These are phyloP conservation scores for Ichneumoninae sp. DNA, from an alignment of 2,888 invertebrate species.

Conservation along the genomic window DNA sequence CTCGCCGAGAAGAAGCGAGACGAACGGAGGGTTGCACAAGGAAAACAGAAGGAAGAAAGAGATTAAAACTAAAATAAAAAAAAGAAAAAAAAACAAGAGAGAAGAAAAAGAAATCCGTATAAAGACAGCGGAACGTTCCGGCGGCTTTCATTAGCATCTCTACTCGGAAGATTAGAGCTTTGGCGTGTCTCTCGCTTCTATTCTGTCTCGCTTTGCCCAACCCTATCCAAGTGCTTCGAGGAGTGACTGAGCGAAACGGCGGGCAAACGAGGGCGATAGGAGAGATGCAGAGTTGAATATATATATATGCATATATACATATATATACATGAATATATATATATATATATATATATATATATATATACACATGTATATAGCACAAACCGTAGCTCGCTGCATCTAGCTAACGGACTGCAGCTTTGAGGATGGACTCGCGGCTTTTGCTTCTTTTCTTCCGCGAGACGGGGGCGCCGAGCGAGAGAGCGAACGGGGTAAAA, in stretches of 20 bases:
- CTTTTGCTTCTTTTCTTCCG: slow-evolving; percentile 74
- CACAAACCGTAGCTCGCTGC: slow-evolving; percentile 40
- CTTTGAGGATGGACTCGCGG: slow-evolving; percentile 81
- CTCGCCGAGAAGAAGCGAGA: slow-evolving; percentile 41
- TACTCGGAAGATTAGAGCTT: slow-evolving; percentile 80
- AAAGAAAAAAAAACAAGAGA: slow-evolving; percentile 63
- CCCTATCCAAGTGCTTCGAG: slow-evolving; percentile 50
- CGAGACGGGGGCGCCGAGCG: slow-evolving; percentile 34
- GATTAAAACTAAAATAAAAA: slow-evolving; percentile 63
- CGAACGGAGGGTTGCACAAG: slow-evolving; percentile 38
- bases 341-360: neutral
- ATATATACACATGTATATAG: neutral
- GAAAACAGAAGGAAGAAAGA: slow-evolving; percentile 66
- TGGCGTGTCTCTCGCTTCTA: slow-evolving; percentile 66
- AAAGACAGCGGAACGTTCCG: slow-evolving; percentile 60
- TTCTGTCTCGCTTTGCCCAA: slow-evolving; percentile 64
- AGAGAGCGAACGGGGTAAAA: slow-evolving; percentile 39
- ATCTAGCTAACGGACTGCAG: slow-evolving; percentile 69
- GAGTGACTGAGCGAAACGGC: slow-evolving; percentile 43
- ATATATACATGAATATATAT: neutral
- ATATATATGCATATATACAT: neutral
- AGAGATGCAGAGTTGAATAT: slow-evolving; percentile 69
- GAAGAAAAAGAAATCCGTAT: slow-evolving; percentile 68
- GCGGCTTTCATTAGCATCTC: slow-evolving; percentile 80
- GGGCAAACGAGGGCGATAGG: slow-evolving; percentile 61